Base-by-base conservation (phyloP, 2,888 invertebrate species). In the Luperina testacea region DNA sequence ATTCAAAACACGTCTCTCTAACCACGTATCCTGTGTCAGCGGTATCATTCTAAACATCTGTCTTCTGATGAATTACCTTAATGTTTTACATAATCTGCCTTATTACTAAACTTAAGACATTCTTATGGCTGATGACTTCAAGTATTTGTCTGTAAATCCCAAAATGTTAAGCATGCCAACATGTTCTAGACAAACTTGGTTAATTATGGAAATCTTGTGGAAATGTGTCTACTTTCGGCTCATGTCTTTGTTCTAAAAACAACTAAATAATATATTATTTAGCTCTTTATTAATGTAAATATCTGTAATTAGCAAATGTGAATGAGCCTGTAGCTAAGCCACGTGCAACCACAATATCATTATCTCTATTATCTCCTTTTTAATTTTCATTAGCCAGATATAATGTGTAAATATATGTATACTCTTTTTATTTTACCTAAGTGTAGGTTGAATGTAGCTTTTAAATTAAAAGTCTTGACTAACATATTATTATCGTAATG, bases 41-140 rank as follows among this genome's bases (percentile, higher is more conserved):
- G 20, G 57, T 68, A 51, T 85, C 86, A 76, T 92, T 91, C 38
- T 20, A 75, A 82, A 90, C 92, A 93, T 90, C 92, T 93, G 92
- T 87, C 88, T 81, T 85, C 76, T 84, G 77, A 84, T 83, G 84
- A 88, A 91, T 90, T 87, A 78, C 73, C 38, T 68, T 84, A 81
- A 71, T 88, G 78, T 85, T 90, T 90, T 89, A 87, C 92, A 91
- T 91, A 92, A 91, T 90, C 88, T 85, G 69, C 75, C 72, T 76
- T 77, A 73, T 68, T 82, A 78, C 71, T 67, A 80, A 79, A 83
- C 75, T 84, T 84, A 80, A 72, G 78, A 69, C 72, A 82, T 83
- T 79, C 84, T 78, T 84, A 64, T 82, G 78, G 77, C 73, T 78
- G 79, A 79, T 77, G 65, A 73, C 77, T 72, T 64, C 2, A 76